A percentile compares a stretch with the other conserved stretches of the same genome.
Evolutionary conservation across 2,113 vertebrate species (phyloP).

Genomic region (Muscicapa adusta): DNA sequence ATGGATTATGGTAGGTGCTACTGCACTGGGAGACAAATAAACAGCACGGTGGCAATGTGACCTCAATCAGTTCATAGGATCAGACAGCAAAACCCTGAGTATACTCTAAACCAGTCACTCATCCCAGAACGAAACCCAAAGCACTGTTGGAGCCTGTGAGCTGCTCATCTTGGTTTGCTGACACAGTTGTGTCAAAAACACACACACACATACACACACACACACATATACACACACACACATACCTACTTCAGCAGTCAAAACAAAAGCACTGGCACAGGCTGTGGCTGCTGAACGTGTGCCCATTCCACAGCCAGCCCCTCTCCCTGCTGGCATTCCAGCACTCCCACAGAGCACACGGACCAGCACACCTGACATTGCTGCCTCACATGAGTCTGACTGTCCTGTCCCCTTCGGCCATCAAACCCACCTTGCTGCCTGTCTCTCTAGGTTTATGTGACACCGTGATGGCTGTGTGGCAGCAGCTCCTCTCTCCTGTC

Average conservation of each 20-base stretch:
- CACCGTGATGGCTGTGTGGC: accelerated
- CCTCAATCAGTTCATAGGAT: neutral
- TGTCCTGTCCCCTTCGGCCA: too few species aligned
- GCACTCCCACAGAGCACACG: accelerated
- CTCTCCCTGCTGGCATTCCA: neutral
- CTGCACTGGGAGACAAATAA: neutral
- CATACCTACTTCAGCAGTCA: accelerated
- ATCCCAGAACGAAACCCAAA: neutral
- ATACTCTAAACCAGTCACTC: neutral
- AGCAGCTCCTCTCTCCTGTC: neutral
- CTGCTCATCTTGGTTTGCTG: neutral
- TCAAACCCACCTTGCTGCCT: neutral
- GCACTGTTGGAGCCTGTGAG: accelerated
- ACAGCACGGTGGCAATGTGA: accelerated
- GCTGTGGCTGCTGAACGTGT: neutral
- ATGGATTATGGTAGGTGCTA: neutral
- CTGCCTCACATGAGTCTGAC: neutral
- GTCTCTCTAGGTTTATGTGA: neutral
- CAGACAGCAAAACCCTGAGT: neutral
- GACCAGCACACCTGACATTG: neutral
- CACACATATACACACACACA: too few species aligned
- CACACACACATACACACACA: accelerated
- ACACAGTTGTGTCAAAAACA: neutral
- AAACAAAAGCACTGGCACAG: neutral
- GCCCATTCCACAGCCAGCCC: accelerated